Conservation (phyloP, 2,888 invertebrate genomes). For the Osedax frankpressi region DNA sequence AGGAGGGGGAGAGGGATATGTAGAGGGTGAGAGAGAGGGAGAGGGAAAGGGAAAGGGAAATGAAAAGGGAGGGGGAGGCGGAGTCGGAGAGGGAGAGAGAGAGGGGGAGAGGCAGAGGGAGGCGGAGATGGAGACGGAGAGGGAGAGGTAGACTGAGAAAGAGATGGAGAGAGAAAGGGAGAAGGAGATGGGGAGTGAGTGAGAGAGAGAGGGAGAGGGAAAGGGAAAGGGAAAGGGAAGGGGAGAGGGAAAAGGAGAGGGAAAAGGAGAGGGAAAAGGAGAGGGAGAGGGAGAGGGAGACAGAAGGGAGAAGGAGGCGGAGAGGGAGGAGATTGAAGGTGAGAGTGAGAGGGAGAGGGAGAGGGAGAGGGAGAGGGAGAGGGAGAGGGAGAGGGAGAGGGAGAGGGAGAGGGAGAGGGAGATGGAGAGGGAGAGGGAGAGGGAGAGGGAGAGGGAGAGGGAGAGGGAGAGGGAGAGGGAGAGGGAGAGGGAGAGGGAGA, state of each 20-base stretch:
- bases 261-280: no score
- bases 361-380: not conserved
- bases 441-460: not conserved
- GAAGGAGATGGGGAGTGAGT: no score
- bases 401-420: not conserved
- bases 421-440: not conserved
- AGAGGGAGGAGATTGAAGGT: not conserved
- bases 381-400: not conserved
- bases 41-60: not conserved
- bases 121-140: not conserved
- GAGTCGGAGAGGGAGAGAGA: not conserved
- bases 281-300: no score
- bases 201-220: not conserved
- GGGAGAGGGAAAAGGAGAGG: not conserved
- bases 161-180: not conserved
- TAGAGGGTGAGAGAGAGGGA: not conserved
- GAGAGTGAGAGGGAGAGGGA: not conserved
- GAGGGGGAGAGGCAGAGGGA: not conserved
- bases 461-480: not conserved
- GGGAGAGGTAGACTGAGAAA: not conserved
- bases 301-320: not conserved
- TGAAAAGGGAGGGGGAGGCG: not conserved
- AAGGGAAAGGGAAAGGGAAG: not conserved
- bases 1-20: not conserved
- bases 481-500: not conserved